Base-by-base conservation (phyloP, 2,888 invertebrate genomes). In the Galerucella calmariensis region DNA sequence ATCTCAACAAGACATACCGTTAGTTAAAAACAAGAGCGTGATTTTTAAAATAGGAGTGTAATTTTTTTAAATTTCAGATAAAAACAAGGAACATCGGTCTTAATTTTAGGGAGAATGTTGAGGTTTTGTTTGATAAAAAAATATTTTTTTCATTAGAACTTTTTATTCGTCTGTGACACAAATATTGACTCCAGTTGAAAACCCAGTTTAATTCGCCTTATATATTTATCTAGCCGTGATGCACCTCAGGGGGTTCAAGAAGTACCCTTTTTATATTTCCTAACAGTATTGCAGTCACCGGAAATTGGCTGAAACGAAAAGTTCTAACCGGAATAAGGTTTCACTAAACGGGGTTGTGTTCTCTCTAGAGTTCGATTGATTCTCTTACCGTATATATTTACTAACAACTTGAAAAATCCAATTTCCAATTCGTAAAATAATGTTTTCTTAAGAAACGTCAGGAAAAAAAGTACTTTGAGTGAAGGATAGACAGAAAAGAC, bases 301-400 rank as follows among this genome's bases (percentile, higher is more conserved):
- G 65, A 65, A 65, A 65, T 65, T 65, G 65, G 65, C 65, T 65
- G 8, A 20, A 44, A 46, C 46, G 44, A 35, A 44, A 46, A 65
- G 48, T 44, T 65, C 65, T 16, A 44, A 65, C 46, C 20, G 16
- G 44, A 2, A n/a, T 65, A 46, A 44, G 65, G 46, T 46, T 46
- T 65, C 46, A 16, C 46, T 65, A 9, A 46, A 65, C 65, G 65
- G n/a, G 12, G 14, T 63, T 65, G n/a, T 46, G 3, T 65, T 65
- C 44, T 44, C 16, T 65, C 44, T 20, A 20, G n/a, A 20, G 4
- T 65, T 46, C 65, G 8, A 65, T 65, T 46, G 14, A 65, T 41
- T 65, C 20, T 46, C 46, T 20, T 46, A 11, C 16, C 16, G 8
- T 56, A 20, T 12, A 56, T 56, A 16, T 16, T 56, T 56, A 56